Percentiles rank a stretch among this genome's conserved stretches.
Conservation (phyloP, 2,797 vertebrate genomes). For the Tangara arthus region DNA sequence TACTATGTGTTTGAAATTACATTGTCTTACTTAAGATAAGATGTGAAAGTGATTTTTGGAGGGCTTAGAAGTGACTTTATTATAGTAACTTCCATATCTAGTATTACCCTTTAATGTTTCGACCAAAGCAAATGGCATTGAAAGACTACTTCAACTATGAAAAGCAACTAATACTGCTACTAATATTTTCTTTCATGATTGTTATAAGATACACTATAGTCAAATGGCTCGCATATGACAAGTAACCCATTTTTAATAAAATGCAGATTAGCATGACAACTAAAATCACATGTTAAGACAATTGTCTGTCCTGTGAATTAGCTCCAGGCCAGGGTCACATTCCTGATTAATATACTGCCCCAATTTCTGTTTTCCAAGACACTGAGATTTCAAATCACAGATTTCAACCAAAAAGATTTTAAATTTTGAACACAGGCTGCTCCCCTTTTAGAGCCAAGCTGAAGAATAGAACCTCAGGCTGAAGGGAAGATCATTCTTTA, state of each 20-base stretch:
- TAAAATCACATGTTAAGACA: background rate
- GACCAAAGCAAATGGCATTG: background rate
- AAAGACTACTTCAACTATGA: background rate
- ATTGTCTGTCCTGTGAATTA: background rate
- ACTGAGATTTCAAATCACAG: background rate
- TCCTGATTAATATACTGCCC: background rate
- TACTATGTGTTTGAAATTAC: background rate
- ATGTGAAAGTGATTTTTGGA: background rate
- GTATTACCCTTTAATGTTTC: background rate
- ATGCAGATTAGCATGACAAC: background rate
- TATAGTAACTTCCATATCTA: background rate
- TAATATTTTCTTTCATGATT: background rate
- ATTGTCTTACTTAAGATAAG: background rate
- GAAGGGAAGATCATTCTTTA: background rate
- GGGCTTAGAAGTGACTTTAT: background rate
- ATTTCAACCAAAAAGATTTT: background rate
- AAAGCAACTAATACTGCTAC: background rate
- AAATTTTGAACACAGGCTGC: background rate
- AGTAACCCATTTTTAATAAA: background rate
- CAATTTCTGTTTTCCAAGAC: background rate
- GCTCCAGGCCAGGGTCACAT: background rate
- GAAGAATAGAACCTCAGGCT: background rate
- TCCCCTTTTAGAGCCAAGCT: background rate
- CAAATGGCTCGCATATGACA: background rate
- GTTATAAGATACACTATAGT: background rate